Evolutionary conservation across 2,113 vertebrate species (phyloP), one percentile per base, ranked within the genome.

Genomic region (Vulpes ferrilata): DNA sequence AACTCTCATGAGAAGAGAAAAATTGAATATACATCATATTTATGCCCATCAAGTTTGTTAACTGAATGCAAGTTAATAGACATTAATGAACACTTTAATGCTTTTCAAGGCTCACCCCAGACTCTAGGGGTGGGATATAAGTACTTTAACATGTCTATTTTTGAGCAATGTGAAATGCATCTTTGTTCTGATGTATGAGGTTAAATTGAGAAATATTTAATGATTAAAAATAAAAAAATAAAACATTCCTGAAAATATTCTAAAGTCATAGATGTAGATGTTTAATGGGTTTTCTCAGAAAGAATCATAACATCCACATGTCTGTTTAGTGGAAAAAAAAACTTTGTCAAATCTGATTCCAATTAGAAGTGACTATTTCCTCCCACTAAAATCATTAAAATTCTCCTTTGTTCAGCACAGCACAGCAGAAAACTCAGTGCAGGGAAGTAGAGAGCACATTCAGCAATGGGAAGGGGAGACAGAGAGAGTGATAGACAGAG

Each of bases 321-420:
- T 80, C 76, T 76, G 2, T 84, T 97, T 94, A 84, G 67, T 65
- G 32, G 53, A 27, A 85, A 95, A 94, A 69, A 43, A 93, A 69
- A 4, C 6, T 51, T 20, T 74, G 25, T 81, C 38, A 82, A 94
- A 96, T 91, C 43, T 73, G 76, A 69, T 92, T 25, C 32, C 59
- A 95, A 76, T 81, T 93, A 88, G 53, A 97, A 97, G 25, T 57
- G 35, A 90, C 38, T 74, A 11, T 90, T 64, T 90, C 59, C 10
- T 69, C 57, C 11, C 13, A 43, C 59, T 60, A 11, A 81, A 81
- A 12, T 30, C 76, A 94, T 82, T 59, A 43, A 88, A 71, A 83
- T 55, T 86, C 23, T 85, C 43, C 25, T 80, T 64, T 43, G 20
- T 94, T 84, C 23, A 30, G n/a, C 74, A 64, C 4, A 59, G 30